These are phyloP conservation scores for Tinamus major DNA, from an alignment of 2,797 vertebrate genomes.

Conservation along the genomic window DNA sequence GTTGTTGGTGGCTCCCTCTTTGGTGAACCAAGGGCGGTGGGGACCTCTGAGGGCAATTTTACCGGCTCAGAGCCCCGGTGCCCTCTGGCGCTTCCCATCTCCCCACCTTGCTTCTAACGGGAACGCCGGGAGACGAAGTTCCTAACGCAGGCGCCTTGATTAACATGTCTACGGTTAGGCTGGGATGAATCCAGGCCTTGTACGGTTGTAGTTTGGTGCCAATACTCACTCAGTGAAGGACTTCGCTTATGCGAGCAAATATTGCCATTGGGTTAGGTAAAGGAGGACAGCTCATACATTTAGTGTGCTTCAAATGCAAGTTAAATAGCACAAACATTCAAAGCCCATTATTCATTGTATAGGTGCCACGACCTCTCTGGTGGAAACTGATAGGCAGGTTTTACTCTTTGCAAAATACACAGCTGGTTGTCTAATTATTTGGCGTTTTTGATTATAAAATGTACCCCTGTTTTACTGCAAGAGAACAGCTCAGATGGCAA, in stretches of 20 bases:
- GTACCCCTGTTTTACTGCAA: not conserved
- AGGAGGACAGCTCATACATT: conserved; percentile 44
- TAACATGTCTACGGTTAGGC: conserved; percentile 17
- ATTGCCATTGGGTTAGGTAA: conserved; percentile 30
- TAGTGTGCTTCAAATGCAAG: not conserved
- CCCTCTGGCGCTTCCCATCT: conserved; percentile 21
- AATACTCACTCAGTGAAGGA: not conserved
- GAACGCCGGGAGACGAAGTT: not conserved
- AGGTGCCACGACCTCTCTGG: not conserved
- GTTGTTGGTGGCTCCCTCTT: not conserved
- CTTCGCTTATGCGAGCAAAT: conserved; percentile 57
- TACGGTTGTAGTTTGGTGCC: conserved; percentile 22
- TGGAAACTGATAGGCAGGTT: not conserved
- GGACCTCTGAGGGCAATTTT: not conserved
- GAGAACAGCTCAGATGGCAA: not conserved
- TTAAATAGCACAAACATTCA: not conserved
- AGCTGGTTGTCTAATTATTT: not conserved
- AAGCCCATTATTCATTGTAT: not conserved
- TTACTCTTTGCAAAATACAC: not conserved
- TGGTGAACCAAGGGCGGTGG: fast-evolving
- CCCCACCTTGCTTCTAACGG: conserved; percentile 2
- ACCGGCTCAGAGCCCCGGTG: not conserved
- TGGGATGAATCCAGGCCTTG: conserved; percentile 62
- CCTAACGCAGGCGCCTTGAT: conserved; percentile 33
- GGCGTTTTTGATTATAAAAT: not conserved